A percentile compares a stretch with the other conserved stretches of the same genome.
Evolutionary conservation across 2,113 vertebrate genomes (phyloP).

Genomic region (Tiliqua scincoides): DNA sequence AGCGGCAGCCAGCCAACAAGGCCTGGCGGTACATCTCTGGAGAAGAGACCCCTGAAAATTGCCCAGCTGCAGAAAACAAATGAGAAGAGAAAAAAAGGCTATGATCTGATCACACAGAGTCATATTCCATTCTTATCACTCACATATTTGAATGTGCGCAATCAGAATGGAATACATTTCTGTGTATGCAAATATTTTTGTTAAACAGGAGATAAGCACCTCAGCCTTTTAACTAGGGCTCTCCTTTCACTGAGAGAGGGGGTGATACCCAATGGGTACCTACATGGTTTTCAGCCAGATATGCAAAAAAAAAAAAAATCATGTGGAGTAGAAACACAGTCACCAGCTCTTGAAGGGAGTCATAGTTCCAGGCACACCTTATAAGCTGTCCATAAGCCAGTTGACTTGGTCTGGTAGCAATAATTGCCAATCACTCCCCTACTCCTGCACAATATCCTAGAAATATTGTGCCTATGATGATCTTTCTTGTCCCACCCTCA

Average conservation of each 20-base stretch:
- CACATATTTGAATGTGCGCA: background rate
- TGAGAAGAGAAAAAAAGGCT: rapidly evolving
- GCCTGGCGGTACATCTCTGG: conserved; percentile 98
- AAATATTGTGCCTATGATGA: background rate
- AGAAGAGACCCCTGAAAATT: conserved; percentile 94
- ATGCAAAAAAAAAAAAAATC: background rate
- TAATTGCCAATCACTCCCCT: background rate
- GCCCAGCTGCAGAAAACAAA: conserved; percentile 80
- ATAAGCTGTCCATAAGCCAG: background rate
- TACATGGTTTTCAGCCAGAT: background rate
- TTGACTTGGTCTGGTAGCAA: background rate
- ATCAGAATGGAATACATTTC: background rate
- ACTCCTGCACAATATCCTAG: too few species aligned
- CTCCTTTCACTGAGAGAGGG: background rate
- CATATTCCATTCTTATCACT: too few species aligned
- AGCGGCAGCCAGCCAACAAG: conserved; percentile 92
- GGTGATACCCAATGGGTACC: background rate
- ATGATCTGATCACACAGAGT: background rate
- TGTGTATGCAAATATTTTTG: background rate
- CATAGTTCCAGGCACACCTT: background rate
- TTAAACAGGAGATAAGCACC: background rate
- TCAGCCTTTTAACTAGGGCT: background rate
- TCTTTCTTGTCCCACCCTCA: too few species aligned
- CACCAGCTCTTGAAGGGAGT: background rate
- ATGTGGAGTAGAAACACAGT: background rate